A percentile compares a stretch with the other conserved stretches of the same genome.
These are phyloP conservation scores for Caenorhabditis brenneri DNA, from an alignment of 1,140 invertebrate species.

Conservation along the genomic window DNA sequence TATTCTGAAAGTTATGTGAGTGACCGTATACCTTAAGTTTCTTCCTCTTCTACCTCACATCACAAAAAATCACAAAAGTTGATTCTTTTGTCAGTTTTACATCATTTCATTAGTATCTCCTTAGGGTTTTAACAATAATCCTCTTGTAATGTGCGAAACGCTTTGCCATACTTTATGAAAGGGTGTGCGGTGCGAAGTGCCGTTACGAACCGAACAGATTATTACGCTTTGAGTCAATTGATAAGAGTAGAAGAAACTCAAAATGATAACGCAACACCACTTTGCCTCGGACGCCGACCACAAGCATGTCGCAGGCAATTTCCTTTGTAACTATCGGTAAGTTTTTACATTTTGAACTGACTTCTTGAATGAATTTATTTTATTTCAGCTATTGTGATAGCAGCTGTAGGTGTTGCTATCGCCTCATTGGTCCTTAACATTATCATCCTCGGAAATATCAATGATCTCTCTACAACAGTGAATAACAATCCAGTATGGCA, in stretches of 20 bases:
- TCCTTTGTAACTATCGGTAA: constrained; percentile 22
- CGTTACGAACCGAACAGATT: background rate
- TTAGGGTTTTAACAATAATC: background rate
- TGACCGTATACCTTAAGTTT: too few species aligned
- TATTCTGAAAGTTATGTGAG: too few species aligned
- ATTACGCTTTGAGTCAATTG: background rate
- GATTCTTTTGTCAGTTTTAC: background rate
- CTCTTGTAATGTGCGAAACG: background rate
- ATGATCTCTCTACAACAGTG: constrained; percentile 34
- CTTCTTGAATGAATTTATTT: background rate
- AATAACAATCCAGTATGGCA: constrained; percentile 43
- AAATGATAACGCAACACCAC: background rate
- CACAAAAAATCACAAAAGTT: background rate
- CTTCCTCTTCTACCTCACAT: too few species aligned
- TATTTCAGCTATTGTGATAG: constrained; percentile 54
- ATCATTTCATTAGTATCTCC: background rate
- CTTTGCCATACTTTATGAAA: background rate
- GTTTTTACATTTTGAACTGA: background rate
- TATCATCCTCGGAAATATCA: constrained; percentile 54
- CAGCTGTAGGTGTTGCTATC: constrained; percentile 51
- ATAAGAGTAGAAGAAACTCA: background rate
- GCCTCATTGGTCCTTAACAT: constrained; percentile 60
- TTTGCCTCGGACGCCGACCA: background rate
- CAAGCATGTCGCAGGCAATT: constrained; percentile 45
- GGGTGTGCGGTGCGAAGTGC: background rate